phyloP scores from a whole-genome alignment of 2,888 invertebrate species.

The Eugnorisma glareosa region DNA sequence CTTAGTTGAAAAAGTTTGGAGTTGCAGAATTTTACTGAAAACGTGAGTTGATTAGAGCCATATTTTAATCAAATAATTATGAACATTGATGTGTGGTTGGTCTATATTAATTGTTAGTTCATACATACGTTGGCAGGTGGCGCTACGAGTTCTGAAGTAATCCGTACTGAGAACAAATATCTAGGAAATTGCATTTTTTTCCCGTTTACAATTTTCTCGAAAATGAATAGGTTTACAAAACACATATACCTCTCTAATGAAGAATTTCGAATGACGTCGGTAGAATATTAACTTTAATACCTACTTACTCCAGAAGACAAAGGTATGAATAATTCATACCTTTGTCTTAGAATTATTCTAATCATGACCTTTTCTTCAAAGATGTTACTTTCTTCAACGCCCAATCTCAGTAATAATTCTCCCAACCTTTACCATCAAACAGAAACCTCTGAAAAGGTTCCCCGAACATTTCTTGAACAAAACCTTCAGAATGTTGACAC shows the following conservation, averaged over 20 bases:
- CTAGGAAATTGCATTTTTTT: neutral
- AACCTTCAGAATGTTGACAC: slow-evolving; percentile 59
- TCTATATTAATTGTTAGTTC: slow-evolving; percentile 19
- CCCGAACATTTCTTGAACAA: slow-evolving; percentile 55
- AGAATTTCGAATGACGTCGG: neutral
- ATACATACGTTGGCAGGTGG: neutral
- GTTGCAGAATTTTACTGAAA: neutral
- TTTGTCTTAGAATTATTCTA: no score
- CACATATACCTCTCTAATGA: neutral
- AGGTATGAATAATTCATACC: no score
- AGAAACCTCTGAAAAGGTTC: slow-evolving; percentile 47
- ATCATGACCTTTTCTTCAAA: neutral
- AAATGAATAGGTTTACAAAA: neutral
- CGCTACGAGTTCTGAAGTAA: neutral
- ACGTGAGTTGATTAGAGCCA: neutral
- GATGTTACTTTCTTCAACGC: neutral
- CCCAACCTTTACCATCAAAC: slow-evolving; percentile 26
- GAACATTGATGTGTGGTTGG: neutral
- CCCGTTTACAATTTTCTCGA: neutral
- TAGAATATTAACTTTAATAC: no score
- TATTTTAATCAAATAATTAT: neutral
- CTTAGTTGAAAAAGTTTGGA: neutral
- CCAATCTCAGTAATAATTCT: slow-evolving; percentile 39
- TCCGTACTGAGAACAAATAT: neutral
- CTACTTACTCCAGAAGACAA: neutral